Base-by-base conservation (phyloP, 2,797 vertebrate genomes). In the Geotria australis region DNA sequence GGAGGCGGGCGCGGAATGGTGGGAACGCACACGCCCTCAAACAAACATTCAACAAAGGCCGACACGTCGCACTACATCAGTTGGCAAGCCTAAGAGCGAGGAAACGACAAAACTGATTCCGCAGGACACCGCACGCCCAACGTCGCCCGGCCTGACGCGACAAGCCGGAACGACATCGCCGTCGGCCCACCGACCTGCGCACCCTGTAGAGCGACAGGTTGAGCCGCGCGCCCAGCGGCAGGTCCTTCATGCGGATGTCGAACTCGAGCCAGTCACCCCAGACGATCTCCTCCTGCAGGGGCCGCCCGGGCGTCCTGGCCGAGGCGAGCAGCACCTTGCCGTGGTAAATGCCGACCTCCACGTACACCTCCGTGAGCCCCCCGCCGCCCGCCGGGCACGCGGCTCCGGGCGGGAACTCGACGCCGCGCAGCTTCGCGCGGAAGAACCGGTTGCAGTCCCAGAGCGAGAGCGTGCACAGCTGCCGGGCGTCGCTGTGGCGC, bases 181-280 rank as follows among this genome's bases (percentile, higher is more conserved):
- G 49, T 73, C 68, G 14, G 72, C 73, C 6, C 73, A 64, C 24
- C 24, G 24, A 38, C 24, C 24, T 38, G 24, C 24, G 24, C 48
- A 84, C 78, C 0, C 85, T 95, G 46, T 77, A 77, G 62, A 98
- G 79, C 74, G 95, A 85, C 14, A 98, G 77, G 65, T 79, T 91
- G 51, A 98, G 72, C 6, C 94, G 74, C 0, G 85, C 77, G n/a
- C 89, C 91, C 70, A 82, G 93, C 10, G 91, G 88, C 60, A 98
- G 70, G 64, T 98, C 91, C 63, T 77, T 93, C 64, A 98, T 91
- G 66, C 83, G 85, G 46, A 93, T 84, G 66, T 76, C 76, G 60
- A 96, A 98, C 66, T 96, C 85, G 58, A 98, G 71, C 91, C 91
- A 98, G 62, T 70, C 69, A 60, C 94, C 93, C 91, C 91, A 98